These are phyloP conservation scores for Uropsilus gracilis DNA, from an alignment of 2,113 vertebrate species.

Conservation along the genomic window DNA sequence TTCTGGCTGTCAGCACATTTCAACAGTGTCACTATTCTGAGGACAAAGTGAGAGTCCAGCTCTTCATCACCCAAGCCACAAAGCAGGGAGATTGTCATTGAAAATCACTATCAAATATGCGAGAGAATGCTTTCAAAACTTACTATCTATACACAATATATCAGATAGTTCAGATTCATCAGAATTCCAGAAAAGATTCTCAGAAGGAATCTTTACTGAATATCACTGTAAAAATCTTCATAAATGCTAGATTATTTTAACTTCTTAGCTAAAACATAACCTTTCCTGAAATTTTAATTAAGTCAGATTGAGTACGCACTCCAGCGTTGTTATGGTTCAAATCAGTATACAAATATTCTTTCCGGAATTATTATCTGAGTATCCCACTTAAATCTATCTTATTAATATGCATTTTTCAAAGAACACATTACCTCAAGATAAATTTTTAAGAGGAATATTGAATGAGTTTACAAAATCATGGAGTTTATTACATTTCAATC, in stretches of 20 bases:
- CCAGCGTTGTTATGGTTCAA: background rate
- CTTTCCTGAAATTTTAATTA: conserved; percentile 25
- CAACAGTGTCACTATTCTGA: background rate
- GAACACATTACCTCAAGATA: background rate
- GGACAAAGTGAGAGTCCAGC: background rate
- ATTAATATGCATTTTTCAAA: conserved; percentile 37
- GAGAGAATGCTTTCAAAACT: background rate
- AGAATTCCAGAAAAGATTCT: background rate
- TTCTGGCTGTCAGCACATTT: background rate
- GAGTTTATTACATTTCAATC: background rate
- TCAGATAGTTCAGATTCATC: background rate
- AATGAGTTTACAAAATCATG: conserved; percentile 13
- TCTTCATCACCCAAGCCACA: background rate
- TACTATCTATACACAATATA: background rate
- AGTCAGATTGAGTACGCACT: conserved; percentile 15
- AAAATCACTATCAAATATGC: background rate
- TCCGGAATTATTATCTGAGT: background rate
- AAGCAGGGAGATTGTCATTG: background rate
- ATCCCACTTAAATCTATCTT: conserved; percentile 40
- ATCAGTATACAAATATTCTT: conserved; percentile 35
- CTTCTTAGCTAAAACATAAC: conserved; percentile 30
- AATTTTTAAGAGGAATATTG: conserved; percentile 9
- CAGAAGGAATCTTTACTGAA: background rate
- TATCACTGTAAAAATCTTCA: conserved; percentile 29
- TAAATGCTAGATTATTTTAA: conserved; percentile 10